Conservation (phyloP, 2,113 vertebrate species). For the Coreoperca whiteheadi region DNA sequence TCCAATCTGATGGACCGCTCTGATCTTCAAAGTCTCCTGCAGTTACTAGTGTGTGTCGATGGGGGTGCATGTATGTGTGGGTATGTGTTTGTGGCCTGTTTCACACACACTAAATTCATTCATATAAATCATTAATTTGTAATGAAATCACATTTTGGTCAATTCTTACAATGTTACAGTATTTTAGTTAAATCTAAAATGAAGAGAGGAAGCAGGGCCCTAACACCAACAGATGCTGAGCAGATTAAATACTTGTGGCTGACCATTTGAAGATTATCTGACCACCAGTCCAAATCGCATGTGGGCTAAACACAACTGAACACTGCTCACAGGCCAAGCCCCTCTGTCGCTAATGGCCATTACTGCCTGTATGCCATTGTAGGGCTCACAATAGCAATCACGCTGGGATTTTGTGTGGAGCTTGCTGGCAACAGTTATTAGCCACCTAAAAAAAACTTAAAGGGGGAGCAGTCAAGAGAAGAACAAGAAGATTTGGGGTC, state of each 20-base stretch:
- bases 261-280: conserved; percentile 2
- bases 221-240: neutral
- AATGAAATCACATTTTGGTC: conserved; percentile 8
- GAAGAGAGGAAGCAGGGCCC: neutral
- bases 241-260: conserved; percentile 19
- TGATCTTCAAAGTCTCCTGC: conserved; percentile 72
- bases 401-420: conserved; percentile 82
- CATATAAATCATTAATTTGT: conserved; percentile 44
- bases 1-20: conserved; percentile 62
- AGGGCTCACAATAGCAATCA: conserved; percentile 79
- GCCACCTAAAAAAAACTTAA: conserved; percentile 74
- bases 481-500: conserved; percentile 83
- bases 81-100: conserved; percentile 30
- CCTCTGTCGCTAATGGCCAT: conserved; percentile 80
- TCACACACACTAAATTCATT: conserved; percentile 39
- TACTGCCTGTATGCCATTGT: conserved; percentile 81
- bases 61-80: conserved; percentile 28
- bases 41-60: conserved; percentile 68
- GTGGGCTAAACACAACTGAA: conserved; percentile 68
- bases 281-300: conserved; percentile 52
- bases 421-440: conserved; percentile 84
- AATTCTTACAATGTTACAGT: conserved; percentile 12
- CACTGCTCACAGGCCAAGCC: conserved; percentile 64
- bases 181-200: neutral
- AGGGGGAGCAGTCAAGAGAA: conserved; percentile 76